Conservation (phyloP, 2,113 vertebrate species). For the Perca flavescens region DNA sequence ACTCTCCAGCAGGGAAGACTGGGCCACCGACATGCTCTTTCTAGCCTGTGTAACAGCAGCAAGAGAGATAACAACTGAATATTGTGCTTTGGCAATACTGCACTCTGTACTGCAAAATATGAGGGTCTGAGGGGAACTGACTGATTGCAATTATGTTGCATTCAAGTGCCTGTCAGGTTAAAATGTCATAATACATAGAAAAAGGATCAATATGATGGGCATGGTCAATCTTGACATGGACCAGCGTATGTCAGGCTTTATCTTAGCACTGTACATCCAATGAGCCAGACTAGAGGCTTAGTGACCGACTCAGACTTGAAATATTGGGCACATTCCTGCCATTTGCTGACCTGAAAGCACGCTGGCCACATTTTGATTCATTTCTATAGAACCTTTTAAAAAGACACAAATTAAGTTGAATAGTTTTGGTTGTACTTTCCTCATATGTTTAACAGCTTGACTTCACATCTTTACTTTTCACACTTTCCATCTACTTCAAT, state of each 20-base stretch:
- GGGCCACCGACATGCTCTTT: constrained; percentile 81
- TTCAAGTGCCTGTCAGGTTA: not conserved
- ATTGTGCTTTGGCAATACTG: not conserved
- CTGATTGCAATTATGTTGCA: not conserved
- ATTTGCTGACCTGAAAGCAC: not conserved
- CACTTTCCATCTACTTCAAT: not conserved
- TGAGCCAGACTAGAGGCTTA: not conserved
- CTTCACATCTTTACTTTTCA: not conserved
- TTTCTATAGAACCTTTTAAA: not conserved
- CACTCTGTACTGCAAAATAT: not conserved
- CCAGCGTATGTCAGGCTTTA: too few relatives aligned
- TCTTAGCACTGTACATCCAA: too few relatives aligned
- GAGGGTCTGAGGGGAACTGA: not conserved
- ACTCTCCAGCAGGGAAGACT: constrained; percentile 82
- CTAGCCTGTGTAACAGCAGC: constrained; percentile 74
- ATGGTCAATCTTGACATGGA: not conserved
- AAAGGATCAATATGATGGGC: not conserved
- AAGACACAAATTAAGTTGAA: not conserved
- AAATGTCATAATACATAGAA: not conserved
- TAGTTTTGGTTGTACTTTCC: not conserved
- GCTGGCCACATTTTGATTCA: not conserved
- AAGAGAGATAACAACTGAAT: not conserved
- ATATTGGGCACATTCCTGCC: not conserved
- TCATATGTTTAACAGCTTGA: not conserved
- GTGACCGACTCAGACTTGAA: not conserved